Evolutionary conservation across 1,140 invertebrate species (phyloP).

Genomic region (Neodiprion lecontei): DNA sequence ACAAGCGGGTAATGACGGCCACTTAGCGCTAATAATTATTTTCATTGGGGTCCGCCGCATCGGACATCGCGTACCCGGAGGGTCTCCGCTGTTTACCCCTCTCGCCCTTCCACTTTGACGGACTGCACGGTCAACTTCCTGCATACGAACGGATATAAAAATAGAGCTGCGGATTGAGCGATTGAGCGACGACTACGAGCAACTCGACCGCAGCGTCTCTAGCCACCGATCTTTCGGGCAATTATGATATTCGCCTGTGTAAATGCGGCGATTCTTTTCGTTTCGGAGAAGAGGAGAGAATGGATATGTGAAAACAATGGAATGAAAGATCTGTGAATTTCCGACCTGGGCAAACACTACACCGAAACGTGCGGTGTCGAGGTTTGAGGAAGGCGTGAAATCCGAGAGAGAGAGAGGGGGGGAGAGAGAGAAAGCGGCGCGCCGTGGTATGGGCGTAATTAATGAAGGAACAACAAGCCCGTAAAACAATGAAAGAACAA

Average conservation of each 20-base stretch:
- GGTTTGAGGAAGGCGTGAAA: background rate
- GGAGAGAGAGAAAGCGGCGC: background rate
- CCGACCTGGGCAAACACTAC: background rate
- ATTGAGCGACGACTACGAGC: background rate
- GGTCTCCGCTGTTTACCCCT: background rate
- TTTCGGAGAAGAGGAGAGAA: no score
- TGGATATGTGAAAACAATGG: no score
- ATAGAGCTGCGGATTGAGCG: slow-evolving; percentile 46
- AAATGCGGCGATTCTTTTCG: no score
- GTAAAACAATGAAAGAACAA: background rate
- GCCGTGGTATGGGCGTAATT: background rate
- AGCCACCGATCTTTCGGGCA: background rate
- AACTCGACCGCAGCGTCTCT: background rate
- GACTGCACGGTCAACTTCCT: slow-evolving; percentile 55
- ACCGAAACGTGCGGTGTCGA: background rate
- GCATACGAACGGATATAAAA: slow-evolving; percentile 60
- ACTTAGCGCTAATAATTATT: slow-evolving; percentile 62
- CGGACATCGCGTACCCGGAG: slow-evolving; percentile 11
- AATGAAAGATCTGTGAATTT: background rate
- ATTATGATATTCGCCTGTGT: no score
- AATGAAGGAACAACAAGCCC: slow-evolving; percentile 4
- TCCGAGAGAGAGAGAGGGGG: background rate
- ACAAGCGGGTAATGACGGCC: slow-evolving; percentile 57
- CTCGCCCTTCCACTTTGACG: slow-evolving; percentile 29
- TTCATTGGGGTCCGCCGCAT: slow-evolving; percentile 53